Percentiles rank a stretch among this genome's conserved stretches.
Evolutionary conservation across 2,888 invertebrate species (phyloP).

Genomic region (Mesodorylaimus sp.): DNA sequence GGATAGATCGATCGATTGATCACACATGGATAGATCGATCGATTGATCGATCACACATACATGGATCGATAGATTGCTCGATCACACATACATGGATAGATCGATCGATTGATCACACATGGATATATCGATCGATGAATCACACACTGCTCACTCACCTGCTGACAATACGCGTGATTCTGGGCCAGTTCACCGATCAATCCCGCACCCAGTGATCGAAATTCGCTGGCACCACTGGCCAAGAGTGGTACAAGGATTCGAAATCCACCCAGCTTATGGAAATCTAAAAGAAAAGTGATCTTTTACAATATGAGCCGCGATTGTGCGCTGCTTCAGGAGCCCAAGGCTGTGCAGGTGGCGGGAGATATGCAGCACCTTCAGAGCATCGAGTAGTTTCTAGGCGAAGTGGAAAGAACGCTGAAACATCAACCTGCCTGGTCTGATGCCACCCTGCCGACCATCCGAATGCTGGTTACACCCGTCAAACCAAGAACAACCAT

Average conservation of each 20-base stretch:
- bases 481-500: too few species aligned
- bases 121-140: too few species aligned
- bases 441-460: too few species aligned
- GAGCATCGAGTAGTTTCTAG: not conserved
- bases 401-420: not conserved
- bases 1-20: too few species aligned
- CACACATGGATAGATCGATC: too few species aligned
- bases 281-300: constrained; percentile 46
- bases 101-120: too few species aligned
- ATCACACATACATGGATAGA: too few species aligned
- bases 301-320: too few species aligned
- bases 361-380: not conserved
- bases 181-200: constrained; percentile 60
- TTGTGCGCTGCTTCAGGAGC: not conserved
- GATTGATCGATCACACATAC: too few species aligned
- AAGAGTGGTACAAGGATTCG: constrained; percentile 50
- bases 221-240: constrained; percentile 42
- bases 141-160: constrained; percentile 21
- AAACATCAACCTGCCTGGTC: too few species aligned
- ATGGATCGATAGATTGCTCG: too few species aligned
- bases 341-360: not conserved
- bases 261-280: constrained; percentile 64
- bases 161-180: constrained; percentile 65
- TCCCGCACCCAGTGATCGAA: constrained; percentile 47
- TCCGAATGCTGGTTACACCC: too few species aligned